Base-by-base conservation (phyloP, 2,888 invertebrate species). In the Rotaria socialis region DNA sequence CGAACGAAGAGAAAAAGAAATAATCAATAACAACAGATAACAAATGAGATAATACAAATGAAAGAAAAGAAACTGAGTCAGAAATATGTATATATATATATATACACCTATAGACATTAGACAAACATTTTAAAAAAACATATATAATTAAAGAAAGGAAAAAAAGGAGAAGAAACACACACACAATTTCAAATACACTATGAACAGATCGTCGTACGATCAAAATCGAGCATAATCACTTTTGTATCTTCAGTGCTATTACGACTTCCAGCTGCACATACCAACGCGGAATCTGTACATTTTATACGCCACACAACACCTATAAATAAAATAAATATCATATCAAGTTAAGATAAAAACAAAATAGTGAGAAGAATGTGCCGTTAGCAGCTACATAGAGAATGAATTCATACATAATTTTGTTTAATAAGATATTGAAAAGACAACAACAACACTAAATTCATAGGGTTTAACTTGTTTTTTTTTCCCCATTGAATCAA, bases 231-330 rank as follows among this genome's bases (percentile, higher is more conserved):
- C 60, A 99, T 96, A 89, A 99, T 94, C 56, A 99, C 93, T 92
- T 99, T 99, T 16, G 99, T 99, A 92, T 98, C 98, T 92, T 99
- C 99, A 11, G 97, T 98, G 87, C 97, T 97, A 90, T 98, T 99
- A 60, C 99, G 94, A 88, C 97, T 97, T 87, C 99, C 99, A 35
- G 98, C 98, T 7, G 99, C 99, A 92, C 98, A 99, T 85, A 98
- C 96, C 88, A 99, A 93, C 92, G 97, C 96, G 41, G 97, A 97
- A 90, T 96, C 95, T 89, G 95, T 96, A 86, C 97, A 96, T 87
- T 95, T 88, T 88, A 99, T 96, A 85, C 98, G 94, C 99, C 99
- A 99, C 24, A 99, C 98, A 41, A 99, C 99, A 84, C 98, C 87
- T 43, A 43, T 16, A 41, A 74, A 74, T 41, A 74, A 2, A 19